These are phyloP conservation scores for Pherbina coryleti DNA, from an alignment of 2,888 invertebrate species.

Conservation along the genomic window DNA sequence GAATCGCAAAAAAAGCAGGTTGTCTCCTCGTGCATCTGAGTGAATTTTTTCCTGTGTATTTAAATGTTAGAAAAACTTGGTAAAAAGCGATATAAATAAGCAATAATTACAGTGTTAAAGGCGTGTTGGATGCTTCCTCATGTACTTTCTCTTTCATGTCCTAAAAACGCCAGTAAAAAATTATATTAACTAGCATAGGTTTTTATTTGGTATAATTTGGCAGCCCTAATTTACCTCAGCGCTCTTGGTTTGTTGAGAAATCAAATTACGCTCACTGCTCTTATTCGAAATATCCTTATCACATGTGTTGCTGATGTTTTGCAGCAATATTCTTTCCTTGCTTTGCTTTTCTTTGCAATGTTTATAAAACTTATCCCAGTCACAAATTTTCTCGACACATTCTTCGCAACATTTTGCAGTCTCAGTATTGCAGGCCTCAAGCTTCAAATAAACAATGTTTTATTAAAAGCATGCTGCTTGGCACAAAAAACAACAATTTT, in stretches of 20 bases:
- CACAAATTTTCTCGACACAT: slow-evolving; percentile 9
- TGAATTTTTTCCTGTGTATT: too few relatives aligned
- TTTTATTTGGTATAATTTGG: background rate
- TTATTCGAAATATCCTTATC: background rate
- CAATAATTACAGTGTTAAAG: background rate
- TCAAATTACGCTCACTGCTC: background rate
- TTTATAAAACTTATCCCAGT: slow-evolving; percentile 22
- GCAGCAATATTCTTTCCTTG: background rate
- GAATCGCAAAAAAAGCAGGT: slow-evolving; percentile 21
- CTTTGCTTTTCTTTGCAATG: slow-evolving; percentile 7
- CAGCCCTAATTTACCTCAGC: background rate
- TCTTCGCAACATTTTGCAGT: background rate
- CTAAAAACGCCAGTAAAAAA: background rate
- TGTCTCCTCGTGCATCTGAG: background rate
- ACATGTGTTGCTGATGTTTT: background rate
- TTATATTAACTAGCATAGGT: background rate
- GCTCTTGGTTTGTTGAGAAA: background rate
- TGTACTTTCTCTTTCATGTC: background rate
- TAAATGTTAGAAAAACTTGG: background rate
- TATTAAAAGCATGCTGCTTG: background rate
- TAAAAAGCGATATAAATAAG: background rate
- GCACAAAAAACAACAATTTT: background rate
- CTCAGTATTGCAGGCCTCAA: background rate
- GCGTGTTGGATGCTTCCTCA: background rate
- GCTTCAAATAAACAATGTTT: background rate